Evolutionary conservation across 2,888 invertebrate species (phyloP).

Genomic region (Drosophila prolongata): DNA sequence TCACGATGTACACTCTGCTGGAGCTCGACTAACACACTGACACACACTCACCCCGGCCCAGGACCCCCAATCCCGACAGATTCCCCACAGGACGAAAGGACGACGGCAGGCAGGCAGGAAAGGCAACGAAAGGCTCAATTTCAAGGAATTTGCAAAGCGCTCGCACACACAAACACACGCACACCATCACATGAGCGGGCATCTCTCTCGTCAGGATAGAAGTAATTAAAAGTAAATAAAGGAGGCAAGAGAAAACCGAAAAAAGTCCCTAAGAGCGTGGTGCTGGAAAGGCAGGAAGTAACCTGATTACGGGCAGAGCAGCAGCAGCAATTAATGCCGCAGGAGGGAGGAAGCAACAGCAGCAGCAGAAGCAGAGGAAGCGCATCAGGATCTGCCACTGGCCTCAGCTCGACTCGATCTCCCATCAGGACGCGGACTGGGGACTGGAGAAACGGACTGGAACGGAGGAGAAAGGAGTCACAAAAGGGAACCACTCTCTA

Average conservation of each 20-base stretch:
- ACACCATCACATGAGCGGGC: constrained; percentile 25
- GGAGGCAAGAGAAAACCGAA: constrained; percentile 27
- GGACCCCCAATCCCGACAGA: constrained; percentile 10
- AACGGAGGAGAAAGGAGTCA: constrained; percentile 10
- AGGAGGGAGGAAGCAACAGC: neutral
- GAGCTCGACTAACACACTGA: constrained; percentile 40
- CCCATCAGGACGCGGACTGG: constrained; percentile 1
- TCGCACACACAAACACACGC: constrained; percentile 15
- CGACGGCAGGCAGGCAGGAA: constrained; percentile 18
- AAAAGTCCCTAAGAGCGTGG: constrained; percentile 19
- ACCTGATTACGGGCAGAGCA: constrained; percentile 41
- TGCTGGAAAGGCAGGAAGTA: constrained; percentile 39
- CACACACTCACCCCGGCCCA: constrained; percentile 6
- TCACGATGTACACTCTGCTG: constrained; percentile 53
- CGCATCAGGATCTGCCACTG: constrained; percentile 43
- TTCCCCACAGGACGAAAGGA: constrained; percentile 36
- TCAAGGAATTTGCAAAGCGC: constrained; percentile 55
- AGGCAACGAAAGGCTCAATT: constrained; percentile 51
- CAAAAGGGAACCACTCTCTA: constrained; percentile 20
- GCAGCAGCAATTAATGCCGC: constrained; percentile 20
- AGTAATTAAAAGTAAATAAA: constrained; percentile 59
- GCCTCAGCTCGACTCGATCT: constrained; percentile 29
- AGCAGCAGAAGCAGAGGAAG: constrained; percentile 8
- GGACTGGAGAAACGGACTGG: constrained; percentile 8
- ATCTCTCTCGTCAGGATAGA: constrained; percentile 44